These are phyloP conservation scores for Axis porcinus DNA, from an alignment of 2,113 vertebrate genomes.

Conservation along the genomic window DNA sequence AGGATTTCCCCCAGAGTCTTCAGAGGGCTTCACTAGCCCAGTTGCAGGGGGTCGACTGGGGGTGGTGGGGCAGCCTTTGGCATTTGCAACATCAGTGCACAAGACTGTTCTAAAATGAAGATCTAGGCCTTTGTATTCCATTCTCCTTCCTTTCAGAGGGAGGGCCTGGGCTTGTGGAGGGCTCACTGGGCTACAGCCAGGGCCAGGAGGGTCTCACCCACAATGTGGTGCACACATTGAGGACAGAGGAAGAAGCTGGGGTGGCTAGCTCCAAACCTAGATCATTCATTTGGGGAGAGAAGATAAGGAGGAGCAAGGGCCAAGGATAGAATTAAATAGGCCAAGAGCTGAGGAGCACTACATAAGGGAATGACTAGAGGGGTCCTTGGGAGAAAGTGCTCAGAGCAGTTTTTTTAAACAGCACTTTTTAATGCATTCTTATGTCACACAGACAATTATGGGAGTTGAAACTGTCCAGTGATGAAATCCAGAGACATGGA, in stretches of 20 bases:
- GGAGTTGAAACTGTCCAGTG: not conserved
- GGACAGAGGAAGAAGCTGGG: not conserved
- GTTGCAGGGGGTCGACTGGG: not conserved
- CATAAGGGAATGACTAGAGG: not conserved
- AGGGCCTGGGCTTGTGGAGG: not conserved
- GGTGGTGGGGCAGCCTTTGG: not conserved
- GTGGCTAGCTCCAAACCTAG: not conserved
- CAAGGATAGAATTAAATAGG: not conserved
- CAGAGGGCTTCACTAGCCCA: not conserved
- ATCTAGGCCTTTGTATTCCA: not conserved
- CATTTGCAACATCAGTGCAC: not conserved
- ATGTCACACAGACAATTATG: not conserved
- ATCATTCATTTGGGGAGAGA: not conserved
- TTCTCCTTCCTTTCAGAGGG: not conserved
- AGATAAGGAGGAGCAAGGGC: not conserved
- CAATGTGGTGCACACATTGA: accelerated
- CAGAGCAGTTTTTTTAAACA: not conserved
- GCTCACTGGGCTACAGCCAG: not conserved
- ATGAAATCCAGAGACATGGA: not conserved
- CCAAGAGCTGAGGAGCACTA: not conserved
- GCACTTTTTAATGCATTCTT: not conserved
- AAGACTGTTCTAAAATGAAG: not conserved
- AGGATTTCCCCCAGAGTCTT: not conserved
- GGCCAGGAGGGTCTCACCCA: not conserved
- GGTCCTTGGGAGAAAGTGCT: not conserved